A percentile compares a stretch with the other conserved stretches of the same genome.
phyloP scores from a whole-genome alignment of 1,140 invertebrate species.

The Drosophila simulans region DNA sequence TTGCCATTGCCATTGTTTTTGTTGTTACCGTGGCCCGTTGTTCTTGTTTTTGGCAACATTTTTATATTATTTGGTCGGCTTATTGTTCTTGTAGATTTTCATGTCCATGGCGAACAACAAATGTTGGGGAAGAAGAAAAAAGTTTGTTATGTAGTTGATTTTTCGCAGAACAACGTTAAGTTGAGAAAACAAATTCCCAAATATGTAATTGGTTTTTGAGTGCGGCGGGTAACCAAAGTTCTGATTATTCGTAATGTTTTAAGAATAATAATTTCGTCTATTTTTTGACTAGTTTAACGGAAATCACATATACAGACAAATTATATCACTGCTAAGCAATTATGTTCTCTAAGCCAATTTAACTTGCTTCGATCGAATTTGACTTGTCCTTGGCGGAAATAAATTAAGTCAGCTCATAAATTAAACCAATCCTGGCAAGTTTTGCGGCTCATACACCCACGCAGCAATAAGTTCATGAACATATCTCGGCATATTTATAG shows the following conservation, averaged over 20 bases:
- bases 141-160: slow-evolving; percentile 43
- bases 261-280: too few relatives aligned
- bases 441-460: slow-evolving; percentile 43
- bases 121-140: slow-evolving; percentile 16
- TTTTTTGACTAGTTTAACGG: neutral
- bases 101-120: slow-evolving; percentile 44
- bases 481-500: slow-evolving; percentile 61
- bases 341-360: slow-evolving; percentile 27
- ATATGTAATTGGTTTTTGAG: slow-evolving; percentile 35
- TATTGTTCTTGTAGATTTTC: slow-evolving; percentile 52
- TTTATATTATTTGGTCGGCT: slow-evolving; percentile 38
- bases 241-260: too few relatives aligned
- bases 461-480: slow-evolving; percentile 11
- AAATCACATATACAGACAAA: slow-evolving; percentile 18
- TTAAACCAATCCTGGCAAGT: slow-evolving; percentile 58
- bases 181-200: slow-evolving; percentile 19
- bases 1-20: slow-evolving; percentile 37
- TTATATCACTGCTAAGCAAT: slow-evolving; percentile 19
- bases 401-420: slow-evolving; percentile 79
- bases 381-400: slow-evolving; percentile 57
- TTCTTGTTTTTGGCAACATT: slow-evolving; percentile 37
- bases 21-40: slow-evolving; percentile 27
- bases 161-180: slow-evolving; percentile 24
- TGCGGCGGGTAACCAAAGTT: neutral
- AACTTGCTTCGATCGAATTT: slow-evolving; percentile 28